phyloP scores from a whole-genome alignment of 2,797 vertebrate genomes.

The Poeciliopsis paucimaculata region DNA sequence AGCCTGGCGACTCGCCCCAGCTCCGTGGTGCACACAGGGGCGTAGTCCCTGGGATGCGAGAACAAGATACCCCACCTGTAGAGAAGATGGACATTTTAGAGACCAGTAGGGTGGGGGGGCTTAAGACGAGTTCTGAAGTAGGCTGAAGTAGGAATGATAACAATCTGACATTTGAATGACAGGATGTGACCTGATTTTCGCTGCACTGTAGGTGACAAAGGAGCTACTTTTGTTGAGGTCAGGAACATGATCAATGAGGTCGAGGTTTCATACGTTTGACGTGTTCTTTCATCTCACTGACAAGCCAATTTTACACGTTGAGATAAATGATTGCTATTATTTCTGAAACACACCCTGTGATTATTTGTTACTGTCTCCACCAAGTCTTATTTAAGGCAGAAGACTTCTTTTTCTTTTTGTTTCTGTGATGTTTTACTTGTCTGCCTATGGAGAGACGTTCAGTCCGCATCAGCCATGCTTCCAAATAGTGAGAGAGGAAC shows the following conservation, averaged over 20 bases:
- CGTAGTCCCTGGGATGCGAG: conserved; percentile 93
- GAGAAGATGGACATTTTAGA: background rate
- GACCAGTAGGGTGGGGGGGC: background rate
- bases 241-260: background rate
- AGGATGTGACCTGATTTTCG: background rate
- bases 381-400: background rate
- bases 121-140: background rate
- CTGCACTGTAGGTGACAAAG: no score
- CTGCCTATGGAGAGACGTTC: background rate
- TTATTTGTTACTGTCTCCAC: background rate
- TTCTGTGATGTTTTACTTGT: background rate
- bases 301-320: background rate
- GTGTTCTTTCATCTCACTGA: background rate
- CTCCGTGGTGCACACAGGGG: conserved; percentile 95
- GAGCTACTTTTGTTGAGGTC: background rate
- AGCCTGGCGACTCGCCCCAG: conserved; percentile 87
- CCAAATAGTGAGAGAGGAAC: background rate
- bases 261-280: no score
- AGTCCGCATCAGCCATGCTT: background rate
- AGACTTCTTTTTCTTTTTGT: background rate
- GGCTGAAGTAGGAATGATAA: background rate
- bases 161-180: background rate
- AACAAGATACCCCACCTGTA: conserved; percentile 93
- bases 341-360: background rate
- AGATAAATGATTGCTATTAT: background rate